A percentile compares a stretch with the other conserved stretches of the same genome.
Conservation (phyloP, 2,888 invertebrate genomes). For the Panopea generosa region DNA sequence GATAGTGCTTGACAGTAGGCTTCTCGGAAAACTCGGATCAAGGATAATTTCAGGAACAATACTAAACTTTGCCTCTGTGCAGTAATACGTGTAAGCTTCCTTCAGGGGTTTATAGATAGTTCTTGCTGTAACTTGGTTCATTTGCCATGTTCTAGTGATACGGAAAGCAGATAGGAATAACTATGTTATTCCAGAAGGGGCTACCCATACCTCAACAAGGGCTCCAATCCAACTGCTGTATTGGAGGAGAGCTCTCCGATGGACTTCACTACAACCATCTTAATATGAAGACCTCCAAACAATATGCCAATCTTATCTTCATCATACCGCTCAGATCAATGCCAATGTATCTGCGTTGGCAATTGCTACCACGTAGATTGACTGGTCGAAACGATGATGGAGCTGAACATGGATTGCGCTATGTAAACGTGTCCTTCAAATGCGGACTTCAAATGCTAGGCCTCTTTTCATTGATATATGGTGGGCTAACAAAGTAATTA, state of each 20-base stretch:
- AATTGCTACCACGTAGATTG: slow-evolving; percentile 73
- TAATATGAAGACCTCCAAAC: slow-evolving; percentile 71
- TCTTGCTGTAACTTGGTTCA: slow-evolving; percentile 59
- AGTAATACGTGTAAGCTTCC: slow-evolving; percentile 18
- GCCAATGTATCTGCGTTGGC: no score
- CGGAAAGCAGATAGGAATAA: no score
- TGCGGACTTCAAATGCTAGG: slow-evolving; percentile 7
- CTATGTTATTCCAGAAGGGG: slow-evolving; percentile 45
- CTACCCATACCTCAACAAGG: slow-evolving; percentile 55
- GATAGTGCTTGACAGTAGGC: no score
- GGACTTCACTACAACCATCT: no score
- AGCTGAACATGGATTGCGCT: no score
- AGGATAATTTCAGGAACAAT: no score
- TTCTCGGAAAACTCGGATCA: no score
- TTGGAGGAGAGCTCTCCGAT: slow-evolving; percentile 20
- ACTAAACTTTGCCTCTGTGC: no score
- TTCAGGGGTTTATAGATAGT: slow-evolving; percentile 56
- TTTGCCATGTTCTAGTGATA: slow-evolving; percentile 59
- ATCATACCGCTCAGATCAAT: no score
- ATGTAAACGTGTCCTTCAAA: no score
- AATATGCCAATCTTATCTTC: slow-evolving; percentile 69
- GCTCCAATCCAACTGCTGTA: slow-evolving; percentile 40
- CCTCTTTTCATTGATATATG: slow-evolving; percentile 22
- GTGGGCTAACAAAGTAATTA: slow-evolving; percentile 29
- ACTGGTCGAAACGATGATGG: no score